These are phyloP conservation scores for Fissipunctia ypsillon DNA, from an alignment of 2,888 invertebrate species.

Conservation along the genomic window DNA sequence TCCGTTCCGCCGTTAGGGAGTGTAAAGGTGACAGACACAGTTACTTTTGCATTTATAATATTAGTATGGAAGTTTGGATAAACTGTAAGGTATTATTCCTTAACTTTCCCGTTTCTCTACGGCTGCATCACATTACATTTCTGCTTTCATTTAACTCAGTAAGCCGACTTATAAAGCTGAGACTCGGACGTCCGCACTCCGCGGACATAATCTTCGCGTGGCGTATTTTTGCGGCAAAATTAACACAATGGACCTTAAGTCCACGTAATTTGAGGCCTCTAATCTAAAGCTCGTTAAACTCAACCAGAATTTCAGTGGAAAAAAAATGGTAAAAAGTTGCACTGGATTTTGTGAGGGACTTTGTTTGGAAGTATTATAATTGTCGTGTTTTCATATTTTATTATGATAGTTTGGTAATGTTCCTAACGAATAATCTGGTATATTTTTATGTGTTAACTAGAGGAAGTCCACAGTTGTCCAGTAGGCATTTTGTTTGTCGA, in stretches of 20 bases:
- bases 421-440: no score
- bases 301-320: conserved; percentile 1
- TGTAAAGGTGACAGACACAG: no score
- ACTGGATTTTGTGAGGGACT: neutral
- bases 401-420: no score
- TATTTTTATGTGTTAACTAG: no score
- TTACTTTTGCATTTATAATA: no score
- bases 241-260: conserved; percentile 48
- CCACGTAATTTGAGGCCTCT: conserved; percentile 54
- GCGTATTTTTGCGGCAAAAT: conserved; percentile 58
- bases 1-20: no score
- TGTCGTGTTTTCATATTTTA: no score
- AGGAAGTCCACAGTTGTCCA: no score
- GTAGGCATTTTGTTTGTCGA: no score
- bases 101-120: neutral
- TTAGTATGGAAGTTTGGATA: neutral
- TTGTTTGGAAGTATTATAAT: neutral
- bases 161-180: conserved; percentile 50
- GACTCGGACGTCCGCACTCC: conserved; percentile 27
- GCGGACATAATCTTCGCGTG: conserved; percentile 47
- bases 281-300: conserved; percentile 54
- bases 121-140: conserved; percentile 26
- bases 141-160: conserved; percentile 38
- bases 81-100: neutral
- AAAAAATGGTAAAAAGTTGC: conserved; percentile 4